A percentile compares a stretch with the other conserved stretches of the same genome.
These are phyloP conservation scores for Centroberyx gerrardi DNA, from an alignment of 2,797 vertebrate genomes.

Conservation along the genomic window DNA sequence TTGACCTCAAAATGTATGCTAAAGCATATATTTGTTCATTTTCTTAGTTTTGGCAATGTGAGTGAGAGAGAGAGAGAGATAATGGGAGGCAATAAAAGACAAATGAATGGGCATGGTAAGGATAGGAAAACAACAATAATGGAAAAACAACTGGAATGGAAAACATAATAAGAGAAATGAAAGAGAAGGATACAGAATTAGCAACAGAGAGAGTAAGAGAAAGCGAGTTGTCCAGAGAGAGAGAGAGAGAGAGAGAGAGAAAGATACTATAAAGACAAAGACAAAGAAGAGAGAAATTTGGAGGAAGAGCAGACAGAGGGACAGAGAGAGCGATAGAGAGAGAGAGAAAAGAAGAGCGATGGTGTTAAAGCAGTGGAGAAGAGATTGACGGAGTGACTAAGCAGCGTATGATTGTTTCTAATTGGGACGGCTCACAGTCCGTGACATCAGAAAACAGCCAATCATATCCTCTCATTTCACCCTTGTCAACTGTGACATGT, in stretches of 20 bases:
- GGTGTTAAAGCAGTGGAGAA: not conserved
- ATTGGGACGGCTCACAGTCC: slow-evolving; percentile 70
- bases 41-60: not conserved
- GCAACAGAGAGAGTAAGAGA: not conserved
- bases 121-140: not conserved
- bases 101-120: not conserved
- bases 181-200: not conserved
- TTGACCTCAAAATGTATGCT: not conserved
- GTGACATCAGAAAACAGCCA: slow-evolving; percentile 76
- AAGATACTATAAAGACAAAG: slow-evolving; percentile 5
- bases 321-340: not conserved
- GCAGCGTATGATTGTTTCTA: slow-evolving; percentile 73
- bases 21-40: not conserved
- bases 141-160: not conserved
- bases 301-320: slow-evolving; percentile 7
- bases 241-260: slow-evolving; percentile 7
- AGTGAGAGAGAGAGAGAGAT: not conserved
- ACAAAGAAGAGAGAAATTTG: slow-evolving; percentile 10
- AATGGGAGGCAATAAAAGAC: not conserved
- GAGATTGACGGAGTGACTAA: slow-evolving; percentile 57
- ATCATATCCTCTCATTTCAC: slow-evolving; percentile 74
- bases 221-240: slow-evolving; percentile 6
- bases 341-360: slow-evolving; percentile 1
- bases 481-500: slow-evolving; percentile 77
- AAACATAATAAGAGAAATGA: slow-evolving; percentile 2